Conservation (phyloP, 2,888 invertebrate genomes). For the Tetragnatha montana region DNA sequence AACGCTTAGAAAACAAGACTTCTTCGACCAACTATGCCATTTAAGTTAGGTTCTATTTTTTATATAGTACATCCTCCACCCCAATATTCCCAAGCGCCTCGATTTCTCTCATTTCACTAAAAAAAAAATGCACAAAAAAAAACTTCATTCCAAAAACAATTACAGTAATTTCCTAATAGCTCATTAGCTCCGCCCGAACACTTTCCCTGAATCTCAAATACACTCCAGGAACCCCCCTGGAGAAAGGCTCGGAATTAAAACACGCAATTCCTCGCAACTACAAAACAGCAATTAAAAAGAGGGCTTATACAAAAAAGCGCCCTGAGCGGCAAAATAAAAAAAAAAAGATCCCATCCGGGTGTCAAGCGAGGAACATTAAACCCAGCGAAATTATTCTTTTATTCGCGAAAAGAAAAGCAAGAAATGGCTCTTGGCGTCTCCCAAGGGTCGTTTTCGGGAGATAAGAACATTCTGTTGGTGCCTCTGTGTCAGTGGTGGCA, state of each 20-base stretch:
- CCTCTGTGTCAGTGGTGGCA: conserved; percentile 45
- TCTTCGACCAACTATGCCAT: no score
- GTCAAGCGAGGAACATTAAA: conserved; percentile 22
- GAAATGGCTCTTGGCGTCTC: conserved; percentile 35
- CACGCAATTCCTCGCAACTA: neutral
- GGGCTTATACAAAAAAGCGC: neutral
- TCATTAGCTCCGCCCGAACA: neutral
- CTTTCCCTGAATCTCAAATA: neutral
- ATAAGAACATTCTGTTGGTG: conserved; percentile 47
- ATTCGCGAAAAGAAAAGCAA: conserved; percentile 7
- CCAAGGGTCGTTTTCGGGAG: conserved; percentile 25
- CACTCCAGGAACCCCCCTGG: neutral
- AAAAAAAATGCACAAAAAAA: neutral
- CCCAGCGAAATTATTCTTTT: conserved; percentile 25
- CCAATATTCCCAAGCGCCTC: no score
- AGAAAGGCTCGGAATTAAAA: neutral
- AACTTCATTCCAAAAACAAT: neutral
- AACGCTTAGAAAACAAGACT: no score
- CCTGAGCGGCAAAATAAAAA: neutral
- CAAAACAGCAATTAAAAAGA: neutral
- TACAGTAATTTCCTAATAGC: neutral
- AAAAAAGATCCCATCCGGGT: neutral
- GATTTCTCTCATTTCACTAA: neutral
- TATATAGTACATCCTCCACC: no score
- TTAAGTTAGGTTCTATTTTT: no score